These are phyloP conservation scores for Psophia crepitans DNA, from an alignment of 2,113 vertebrate species.

Conservation along the genomic window DNA sequence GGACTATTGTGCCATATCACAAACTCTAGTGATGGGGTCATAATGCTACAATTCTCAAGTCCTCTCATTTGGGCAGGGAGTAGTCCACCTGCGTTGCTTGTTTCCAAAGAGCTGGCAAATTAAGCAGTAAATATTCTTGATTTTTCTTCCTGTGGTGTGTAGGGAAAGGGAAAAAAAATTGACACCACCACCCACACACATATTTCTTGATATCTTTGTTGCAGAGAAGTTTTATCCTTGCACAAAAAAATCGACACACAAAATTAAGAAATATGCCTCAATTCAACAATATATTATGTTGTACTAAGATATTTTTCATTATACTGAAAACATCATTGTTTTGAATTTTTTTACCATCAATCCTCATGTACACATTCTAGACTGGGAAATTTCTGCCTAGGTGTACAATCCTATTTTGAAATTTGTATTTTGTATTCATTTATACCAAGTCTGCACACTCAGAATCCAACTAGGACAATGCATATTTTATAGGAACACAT, in stretches of 20 bases:
- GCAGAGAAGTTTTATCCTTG: neutral
- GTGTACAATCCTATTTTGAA: neutral
- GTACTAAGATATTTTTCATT: neutral
- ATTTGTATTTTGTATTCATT: neutral
- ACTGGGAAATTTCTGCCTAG: neutral
- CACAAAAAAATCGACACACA: neutral
- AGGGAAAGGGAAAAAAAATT: neutral
- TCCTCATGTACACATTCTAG: neutral
- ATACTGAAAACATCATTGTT: neutral
- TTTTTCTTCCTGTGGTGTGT: neutral
- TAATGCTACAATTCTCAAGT: neutral
- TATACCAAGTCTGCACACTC: neutral
- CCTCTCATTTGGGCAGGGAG: neutral
- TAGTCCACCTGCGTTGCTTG: fast-evolving
- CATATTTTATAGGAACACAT: neutral
- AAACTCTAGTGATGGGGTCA: neutral
- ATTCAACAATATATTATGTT: neutral
- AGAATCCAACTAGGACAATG: neutral
- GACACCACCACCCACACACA: neutral
- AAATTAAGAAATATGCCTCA: neutral
- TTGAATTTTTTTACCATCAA: neutral
- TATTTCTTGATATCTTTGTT: neutral
- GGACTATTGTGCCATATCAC: neutral
- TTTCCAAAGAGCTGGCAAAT: neutral
- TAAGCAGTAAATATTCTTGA: neutral